Evolutionary conservation across 2,888 invertebrate genomes (phyloP).

Genomic region (Ganaspis brasiliensis): DNA sequence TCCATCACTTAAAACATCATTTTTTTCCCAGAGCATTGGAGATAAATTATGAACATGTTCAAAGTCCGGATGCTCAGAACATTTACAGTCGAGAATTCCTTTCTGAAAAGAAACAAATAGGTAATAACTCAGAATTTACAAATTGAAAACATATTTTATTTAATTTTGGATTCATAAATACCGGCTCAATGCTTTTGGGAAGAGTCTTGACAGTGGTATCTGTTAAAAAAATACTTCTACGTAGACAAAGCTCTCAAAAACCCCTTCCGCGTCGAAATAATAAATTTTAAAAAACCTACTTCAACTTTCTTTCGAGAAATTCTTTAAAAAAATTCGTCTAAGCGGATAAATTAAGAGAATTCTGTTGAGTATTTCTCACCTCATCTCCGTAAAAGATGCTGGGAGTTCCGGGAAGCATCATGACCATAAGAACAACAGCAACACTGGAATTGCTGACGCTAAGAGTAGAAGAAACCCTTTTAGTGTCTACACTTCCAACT

Average conservation of each 20-base stretch:
- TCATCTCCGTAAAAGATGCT: conserved; percentile 96
- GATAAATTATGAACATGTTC: conserved; percentile 85
- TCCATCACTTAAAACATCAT: conserved; percentile 53
- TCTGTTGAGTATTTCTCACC: conserved; percentile 84
- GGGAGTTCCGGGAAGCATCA: conserved; percentile 93
- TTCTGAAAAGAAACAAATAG: conserved; percentile 64
- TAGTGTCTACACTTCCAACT: conserved; percentile 85
- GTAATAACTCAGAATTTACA: too few species aligned
- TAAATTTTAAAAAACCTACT: too few species aligned
- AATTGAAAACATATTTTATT: too few species aligned
- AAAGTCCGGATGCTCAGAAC: conserved; percentile 74
- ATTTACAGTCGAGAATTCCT: conserved; percentile 73
- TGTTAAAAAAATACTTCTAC: too few species aligned
- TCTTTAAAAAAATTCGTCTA: too few species aligned
- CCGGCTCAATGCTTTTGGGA: too few species aligned
- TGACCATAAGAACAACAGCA: conserved; percentile 87
- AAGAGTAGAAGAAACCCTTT: conserved; percentile 83
- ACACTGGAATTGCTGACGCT: conserved; percentile 84
- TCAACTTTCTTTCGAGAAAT: too few species aligned
- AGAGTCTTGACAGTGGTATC: too few species aligned
- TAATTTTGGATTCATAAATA: too few species aligned
- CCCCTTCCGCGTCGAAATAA: too few species aligned
- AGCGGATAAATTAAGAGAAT: too few species aligned
- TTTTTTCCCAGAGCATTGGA: conserved; percentile 85
- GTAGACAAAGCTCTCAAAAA: too few species aligned